phyloP scores from a whole-genome alignment of 2,113 vertebrate species.

The Perca schrenkii region DNA sequence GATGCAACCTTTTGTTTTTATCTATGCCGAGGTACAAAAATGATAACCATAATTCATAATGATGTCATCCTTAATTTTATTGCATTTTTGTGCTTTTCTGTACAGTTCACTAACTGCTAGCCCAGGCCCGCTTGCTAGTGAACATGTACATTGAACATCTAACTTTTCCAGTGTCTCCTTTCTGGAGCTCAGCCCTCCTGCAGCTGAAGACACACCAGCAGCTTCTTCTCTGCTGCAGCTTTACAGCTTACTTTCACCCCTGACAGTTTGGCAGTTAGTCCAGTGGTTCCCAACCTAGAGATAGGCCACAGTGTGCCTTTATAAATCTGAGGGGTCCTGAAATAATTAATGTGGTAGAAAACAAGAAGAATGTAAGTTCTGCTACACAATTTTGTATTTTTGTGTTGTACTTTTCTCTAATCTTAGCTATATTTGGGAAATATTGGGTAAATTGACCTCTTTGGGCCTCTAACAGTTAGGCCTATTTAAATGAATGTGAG shows the following conservation, averaged over 20 bases:
- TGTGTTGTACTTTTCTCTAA: background rate
- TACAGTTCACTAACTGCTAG: background rate
- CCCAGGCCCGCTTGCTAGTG: too few relatives aligned
- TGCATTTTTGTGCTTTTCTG: background rate
- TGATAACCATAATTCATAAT: background rate
- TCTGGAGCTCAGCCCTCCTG: background rate
- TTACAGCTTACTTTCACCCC: too few relatives aligned
- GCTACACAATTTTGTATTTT: background rate
- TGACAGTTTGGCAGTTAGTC: background rate
- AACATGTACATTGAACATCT: too few relatives aligned
- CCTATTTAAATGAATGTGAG: background rate
- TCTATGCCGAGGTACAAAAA: background rate
- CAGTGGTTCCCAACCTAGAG: background rate
- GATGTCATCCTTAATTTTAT: background rate
- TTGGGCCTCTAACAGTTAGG: background rate
- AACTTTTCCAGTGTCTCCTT: background rate
- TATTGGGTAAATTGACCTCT: background rate
- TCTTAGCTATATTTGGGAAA: background rate
- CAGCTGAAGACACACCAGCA: background rate
- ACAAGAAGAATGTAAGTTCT: background rate
- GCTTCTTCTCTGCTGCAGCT: background rate
- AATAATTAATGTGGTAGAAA: background rate
- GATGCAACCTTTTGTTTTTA: background rate
- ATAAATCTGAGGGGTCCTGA: background rate
- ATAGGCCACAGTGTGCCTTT: background rate